Evolutionary conservation across 1,140 invertebrate species (phyloP).

Genomic region (Amphibalanus amphitrite): DNA sequence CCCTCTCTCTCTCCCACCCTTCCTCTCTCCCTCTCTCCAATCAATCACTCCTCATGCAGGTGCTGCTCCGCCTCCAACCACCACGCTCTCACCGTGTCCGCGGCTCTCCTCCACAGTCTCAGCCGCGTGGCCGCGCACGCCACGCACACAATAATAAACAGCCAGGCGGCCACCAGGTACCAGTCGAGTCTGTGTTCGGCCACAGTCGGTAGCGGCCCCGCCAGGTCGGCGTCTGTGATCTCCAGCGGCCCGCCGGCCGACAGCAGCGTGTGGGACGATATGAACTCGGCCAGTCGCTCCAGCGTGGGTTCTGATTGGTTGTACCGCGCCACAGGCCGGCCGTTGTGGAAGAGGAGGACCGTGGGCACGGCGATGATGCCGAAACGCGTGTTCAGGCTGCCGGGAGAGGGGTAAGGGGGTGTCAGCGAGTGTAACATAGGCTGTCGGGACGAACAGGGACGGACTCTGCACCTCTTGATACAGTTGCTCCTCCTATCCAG

Average conservation of each 20-base stretch:
- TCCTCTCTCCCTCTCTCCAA: no score
- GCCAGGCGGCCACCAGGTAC: neutral
- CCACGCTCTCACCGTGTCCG: neutral
- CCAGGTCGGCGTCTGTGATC: neutral
- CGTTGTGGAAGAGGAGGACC: neutral
- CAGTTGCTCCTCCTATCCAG: no score
- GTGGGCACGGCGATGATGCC: constrained; percentile 2
- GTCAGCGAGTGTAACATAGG: no score
- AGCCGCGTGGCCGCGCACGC: neutral
- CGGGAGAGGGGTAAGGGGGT: no score
- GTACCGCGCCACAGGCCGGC: neutral
- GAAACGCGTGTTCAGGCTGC: neutral
- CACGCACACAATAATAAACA: neutral
- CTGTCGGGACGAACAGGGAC: no score
- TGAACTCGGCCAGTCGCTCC: neutral
- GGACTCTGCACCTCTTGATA: no score
- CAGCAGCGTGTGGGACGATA: neutral
- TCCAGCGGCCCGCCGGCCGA: neutral
- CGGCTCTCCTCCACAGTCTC: neutral
- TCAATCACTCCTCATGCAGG: neutral
- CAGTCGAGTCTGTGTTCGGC: neutral
- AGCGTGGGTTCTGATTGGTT: constrained; percentile 1
- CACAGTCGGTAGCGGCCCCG: neutral
- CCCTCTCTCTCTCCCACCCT: no score
- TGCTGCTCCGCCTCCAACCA: neutral